phyloP scores from a whole-genome alignment of 2,888 invertebrate genomes.

The Cloeon dipterum region DNA sequence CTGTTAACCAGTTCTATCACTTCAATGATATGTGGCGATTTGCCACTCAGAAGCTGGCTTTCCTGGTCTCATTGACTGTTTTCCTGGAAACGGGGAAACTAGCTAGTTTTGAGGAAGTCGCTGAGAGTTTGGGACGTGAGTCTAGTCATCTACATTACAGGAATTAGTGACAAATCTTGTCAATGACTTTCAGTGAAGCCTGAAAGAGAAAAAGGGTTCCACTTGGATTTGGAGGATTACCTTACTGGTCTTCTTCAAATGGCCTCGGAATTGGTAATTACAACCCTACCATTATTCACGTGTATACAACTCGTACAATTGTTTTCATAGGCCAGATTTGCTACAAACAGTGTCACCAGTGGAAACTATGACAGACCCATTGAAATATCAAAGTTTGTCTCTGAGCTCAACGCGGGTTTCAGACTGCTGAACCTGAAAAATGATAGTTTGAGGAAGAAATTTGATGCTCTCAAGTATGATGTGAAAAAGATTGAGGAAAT shows the following conservation, averaged over 20 bases:
- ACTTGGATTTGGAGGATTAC: conserved; percentile 79
- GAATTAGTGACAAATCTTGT: neutral
- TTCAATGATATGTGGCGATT: conserved; percentile 77
- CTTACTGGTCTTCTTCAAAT: conserved; percentile 60
- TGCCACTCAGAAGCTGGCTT: conserved; percentile 57
- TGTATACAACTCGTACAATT: no score
- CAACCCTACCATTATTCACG: no score
- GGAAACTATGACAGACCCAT: conserved; percentile 63
- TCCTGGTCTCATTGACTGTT: conserved; percentile 48
- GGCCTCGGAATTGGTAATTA: conserved; percentile 57
- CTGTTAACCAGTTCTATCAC: conserved; percentile 57
- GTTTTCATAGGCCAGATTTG: conserved; percentile 42
- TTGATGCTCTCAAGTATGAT: conserved; percentile 74
- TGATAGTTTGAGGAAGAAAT: conserved; percentile 63
- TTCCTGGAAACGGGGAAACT: conserved; percentile 61
- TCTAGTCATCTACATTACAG: conserved; percentile 8
- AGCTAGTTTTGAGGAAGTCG: conserved; percentile 47
- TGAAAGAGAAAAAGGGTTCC: conserved; percentile 50
- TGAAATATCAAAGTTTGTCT: conserved; percentile 64
- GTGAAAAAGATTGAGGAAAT: conserved; percentile 87
- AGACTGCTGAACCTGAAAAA: conserved; percentile 76
- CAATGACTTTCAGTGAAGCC: conserved; percentile 34
- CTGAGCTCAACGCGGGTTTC: conserved; percentile 73
- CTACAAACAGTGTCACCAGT: conserved; percentile 63
- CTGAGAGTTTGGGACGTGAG: conserved; percentile 54